Percentiles rank a stretch among this genome's conserved stretches.
These are phyloP conservation scores for Platyrinchus mystaceus DNA, from an alignment of 2,797 vertebrate species.

Conservation along the genomic window DNA sequence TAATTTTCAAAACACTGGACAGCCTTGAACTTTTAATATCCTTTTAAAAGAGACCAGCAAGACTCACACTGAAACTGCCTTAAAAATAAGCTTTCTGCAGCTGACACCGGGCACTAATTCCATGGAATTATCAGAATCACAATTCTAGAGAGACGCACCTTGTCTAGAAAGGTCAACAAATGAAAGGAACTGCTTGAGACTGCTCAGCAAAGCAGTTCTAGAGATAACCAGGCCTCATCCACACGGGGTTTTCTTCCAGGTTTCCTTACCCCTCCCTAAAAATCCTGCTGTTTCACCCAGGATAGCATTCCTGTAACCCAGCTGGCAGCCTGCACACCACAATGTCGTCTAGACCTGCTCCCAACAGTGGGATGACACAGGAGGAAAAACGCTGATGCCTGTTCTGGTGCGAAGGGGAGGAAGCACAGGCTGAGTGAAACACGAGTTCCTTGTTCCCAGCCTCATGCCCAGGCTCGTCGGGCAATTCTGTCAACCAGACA, in stretches of 20 bases:
- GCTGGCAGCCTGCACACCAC: conserved; percentile 33
- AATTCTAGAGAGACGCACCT: background rate
- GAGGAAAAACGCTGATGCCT: conserved; percentile 60
- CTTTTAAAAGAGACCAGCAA: background rate
- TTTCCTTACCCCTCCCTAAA: background rate
- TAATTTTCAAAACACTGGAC: background rate
- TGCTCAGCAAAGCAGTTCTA: background rate
- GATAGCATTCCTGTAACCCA: background rate
- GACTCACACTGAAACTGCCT: background rate
- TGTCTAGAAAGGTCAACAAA: conserved; percentile 38
- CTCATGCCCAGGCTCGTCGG: conserved; percentile 39
- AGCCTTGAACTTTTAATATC: background rate
- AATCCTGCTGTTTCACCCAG: conserved; percentile 24
- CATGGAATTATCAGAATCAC: background rate
- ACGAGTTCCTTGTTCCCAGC: conserved; percentile 46
- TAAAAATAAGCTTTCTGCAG: background rate
- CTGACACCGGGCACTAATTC: background rate
- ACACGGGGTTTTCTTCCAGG: background rate
- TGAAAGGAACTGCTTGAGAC: background rate
- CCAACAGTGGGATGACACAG: conserved; percentile 41
- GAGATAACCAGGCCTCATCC: conserved; percentile 22
- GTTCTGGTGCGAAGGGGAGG: conserved; percentile 26
- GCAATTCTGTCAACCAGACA: conserved; percentile 4
- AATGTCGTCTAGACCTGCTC: conserved; percentile 52
- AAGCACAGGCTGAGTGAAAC: background rate